phyloP scores from a whole-genome alignment of 2,797 vertebrate genomes.

The Lithobates pipiens region DNA sequence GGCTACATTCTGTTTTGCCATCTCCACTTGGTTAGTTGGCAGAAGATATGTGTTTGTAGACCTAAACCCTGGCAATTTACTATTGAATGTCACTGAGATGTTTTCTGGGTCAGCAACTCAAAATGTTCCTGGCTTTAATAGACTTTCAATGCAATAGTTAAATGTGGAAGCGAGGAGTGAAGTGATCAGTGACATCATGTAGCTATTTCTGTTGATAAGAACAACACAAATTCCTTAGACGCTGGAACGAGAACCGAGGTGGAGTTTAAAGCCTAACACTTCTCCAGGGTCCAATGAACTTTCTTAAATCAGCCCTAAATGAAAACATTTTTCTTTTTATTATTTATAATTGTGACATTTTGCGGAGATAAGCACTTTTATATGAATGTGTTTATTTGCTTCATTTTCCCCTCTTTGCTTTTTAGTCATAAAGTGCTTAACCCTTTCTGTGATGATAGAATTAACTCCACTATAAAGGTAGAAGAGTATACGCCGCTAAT shows the following conservation, averaged over 20 bases:
- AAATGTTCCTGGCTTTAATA: not conserved
- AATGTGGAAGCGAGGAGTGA: not conserved
- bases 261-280: not conserved
- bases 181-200: not conserved
- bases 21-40: too few species aligned
- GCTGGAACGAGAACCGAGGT: not conserved
- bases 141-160: not conserved
- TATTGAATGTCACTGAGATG: not conserved
- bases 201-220: not conserved
- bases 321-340: not conserved
- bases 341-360: conserved; percentile 9
- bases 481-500: too few species aligned
- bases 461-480: too few species aligned
- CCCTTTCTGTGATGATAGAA: too few species aligned
- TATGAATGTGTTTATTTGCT: not conserved
- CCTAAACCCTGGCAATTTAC: not conserved
- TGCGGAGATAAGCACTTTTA: not conserved
- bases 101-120: not conserved
- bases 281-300: conserved; percentile 1
- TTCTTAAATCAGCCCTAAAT: conserved; percentile 6
- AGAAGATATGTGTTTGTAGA: not conserved
- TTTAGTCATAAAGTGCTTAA: too few species aligned
- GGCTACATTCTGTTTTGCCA: too few species aligned
- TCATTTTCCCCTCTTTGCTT: too few species aligned
- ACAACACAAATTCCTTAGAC: not conserved